phyloP scores from a whole-genome alignment of 2,888 invertebrate species.

The Iphiclides podalirius region DNA sequence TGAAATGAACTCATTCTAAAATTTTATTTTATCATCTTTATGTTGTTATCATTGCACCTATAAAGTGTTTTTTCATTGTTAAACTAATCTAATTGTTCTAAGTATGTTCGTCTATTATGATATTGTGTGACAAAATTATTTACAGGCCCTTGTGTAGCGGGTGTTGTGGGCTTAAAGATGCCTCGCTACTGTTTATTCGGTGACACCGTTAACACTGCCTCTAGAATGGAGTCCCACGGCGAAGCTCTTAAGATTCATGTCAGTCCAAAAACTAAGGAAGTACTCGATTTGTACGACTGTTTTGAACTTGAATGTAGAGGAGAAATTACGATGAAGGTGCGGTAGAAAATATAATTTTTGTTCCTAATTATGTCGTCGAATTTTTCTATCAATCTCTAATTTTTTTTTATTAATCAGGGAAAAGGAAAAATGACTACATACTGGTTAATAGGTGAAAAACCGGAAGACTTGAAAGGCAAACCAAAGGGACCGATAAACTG shows the following conservation, averaged over 20 bases:
- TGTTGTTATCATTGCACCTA: background rate
- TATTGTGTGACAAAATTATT: too few species aligned
- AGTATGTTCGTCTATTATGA: too few species aligned
- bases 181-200: conserved; percentile 96
- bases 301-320: conserved; percentile 92
- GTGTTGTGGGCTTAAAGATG: conserved; percentile 96
- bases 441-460: conserved; percentile 88
- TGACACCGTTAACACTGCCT: conserved; percentile 95
- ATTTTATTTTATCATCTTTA: background rate
- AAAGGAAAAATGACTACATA: conserved; percentile 94
- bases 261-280: conserved; percentile 91
- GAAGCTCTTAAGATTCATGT: conserved; percentile 95
- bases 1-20: too few species aligned
- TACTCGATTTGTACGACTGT: conserved; percentile 91
- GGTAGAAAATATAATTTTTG: conserved; percentile 18
- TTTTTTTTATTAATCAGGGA: conserved; percentile 81
- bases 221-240: conserved; percentile 95
- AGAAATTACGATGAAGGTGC: conserved; percentile 94
- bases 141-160: conserved; percentile 90
- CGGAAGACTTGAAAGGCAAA: conserved; percentile 33
- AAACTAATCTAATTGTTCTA: too few species aligned
- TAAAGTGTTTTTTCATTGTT: too few species aligned
- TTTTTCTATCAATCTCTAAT: too few species aligned
- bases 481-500: conserved; percentile 40
- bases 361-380: too few species aligned